Evolutionary conservation across 2,797 vertebrate genomes (phyloP).

Genomic region (Capromys pilorides): DNA sequence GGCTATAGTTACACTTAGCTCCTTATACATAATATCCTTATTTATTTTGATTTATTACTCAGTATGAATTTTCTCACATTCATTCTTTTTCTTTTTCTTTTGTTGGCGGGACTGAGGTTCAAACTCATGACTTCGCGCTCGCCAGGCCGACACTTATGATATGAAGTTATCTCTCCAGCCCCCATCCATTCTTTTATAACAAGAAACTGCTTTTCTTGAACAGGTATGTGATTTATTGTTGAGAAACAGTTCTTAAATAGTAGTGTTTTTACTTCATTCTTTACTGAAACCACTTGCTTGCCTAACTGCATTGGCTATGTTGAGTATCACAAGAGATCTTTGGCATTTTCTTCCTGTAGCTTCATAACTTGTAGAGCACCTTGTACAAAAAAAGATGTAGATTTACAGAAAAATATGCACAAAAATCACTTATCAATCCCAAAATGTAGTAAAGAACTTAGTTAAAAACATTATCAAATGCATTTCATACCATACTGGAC

Average conservation of each 20-base stretch:
- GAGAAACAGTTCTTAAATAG: conserved; percentile 81
- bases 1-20: no score
- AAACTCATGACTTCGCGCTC: no score
- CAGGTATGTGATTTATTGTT: conserved; percentile 56
- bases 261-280: conserved; percentile 77
- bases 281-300: conserved; percentile 76
- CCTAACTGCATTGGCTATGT: conserved; percentile 32
- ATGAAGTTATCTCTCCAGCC: no score
- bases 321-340: conserved; percentile 75
- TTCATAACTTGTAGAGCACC: conserved; percentile 72
- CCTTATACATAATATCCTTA: no score
- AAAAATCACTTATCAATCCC: conserved; percentile 85
- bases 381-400: conserved; percentile 82
- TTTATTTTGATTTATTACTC: no score
- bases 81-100: no score
- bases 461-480: conserved; percentile 86
- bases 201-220: background rate
- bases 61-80: no score
- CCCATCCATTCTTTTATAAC: no score
- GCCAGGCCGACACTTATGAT: no score
- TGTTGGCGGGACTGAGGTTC: no score
- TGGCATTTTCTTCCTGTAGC: conserved; percentile 84
- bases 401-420: conserved; percentile 86
- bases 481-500: conserved; percentile 82
- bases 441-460: conserved; percentile 88